Base-by-base conservation (phyloP, 2,113 vertebrate genomes). In the Clupea harengus region DNA sequence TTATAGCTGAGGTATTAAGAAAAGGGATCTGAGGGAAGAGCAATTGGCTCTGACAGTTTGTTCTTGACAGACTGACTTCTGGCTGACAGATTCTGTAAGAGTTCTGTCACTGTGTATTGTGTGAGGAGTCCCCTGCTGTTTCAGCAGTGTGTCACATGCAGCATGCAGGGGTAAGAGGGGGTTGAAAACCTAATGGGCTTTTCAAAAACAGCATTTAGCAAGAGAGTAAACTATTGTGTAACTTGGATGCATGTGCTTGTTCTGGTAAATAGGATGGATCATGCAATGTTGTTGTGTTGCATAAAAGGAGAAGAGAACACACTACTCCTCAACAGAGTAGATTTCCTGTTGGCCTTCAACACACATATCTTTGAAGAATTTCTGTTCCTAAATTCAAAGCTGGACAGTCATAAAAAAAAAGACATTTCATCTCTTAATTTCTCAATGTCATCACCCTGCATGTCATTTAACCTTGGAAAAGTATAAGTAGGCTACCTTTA, bases 51-150 rank as follows among this genome's bases (percentile, higher is more conserved):
- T 64, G 60, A 64, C 8, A 8, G 60, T 39, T 39, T 78, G 25
- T 78, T 39, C 28, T 39, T 78, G 72, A 75, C 67, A 39, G 13
- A 75, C 25, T 75, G 67, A 28, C 67, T 75, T 39, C 3, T 75
- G 9, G 18, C 22, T 64, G 67, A 67, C 64, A 67, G 64, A 67
- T 75, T 32, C 67, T 75, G 0, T 67, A 28, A 11, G 2, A 8
- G 25, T 39, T 75, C 67, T 75, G 67, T 75, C 28, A 39, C 67
- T 39, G 67, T 75, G 67, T 32, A 60, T 22, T 60, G 17, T 81
- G 84, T 85, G 88, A 89, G 90, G 82, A 81, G 88, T 87, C 8
- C 46, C 9, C 44, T 28, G 46, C 44, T 45, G 22, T 20, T 83
- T 81, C 54, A 67, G 82, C 49, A 64, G 50, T 50, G 67, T 64